phyloP scores from a whole-genome alignment of 2,797 vertebrate genomes.

The Lophius americanus region DNA sequence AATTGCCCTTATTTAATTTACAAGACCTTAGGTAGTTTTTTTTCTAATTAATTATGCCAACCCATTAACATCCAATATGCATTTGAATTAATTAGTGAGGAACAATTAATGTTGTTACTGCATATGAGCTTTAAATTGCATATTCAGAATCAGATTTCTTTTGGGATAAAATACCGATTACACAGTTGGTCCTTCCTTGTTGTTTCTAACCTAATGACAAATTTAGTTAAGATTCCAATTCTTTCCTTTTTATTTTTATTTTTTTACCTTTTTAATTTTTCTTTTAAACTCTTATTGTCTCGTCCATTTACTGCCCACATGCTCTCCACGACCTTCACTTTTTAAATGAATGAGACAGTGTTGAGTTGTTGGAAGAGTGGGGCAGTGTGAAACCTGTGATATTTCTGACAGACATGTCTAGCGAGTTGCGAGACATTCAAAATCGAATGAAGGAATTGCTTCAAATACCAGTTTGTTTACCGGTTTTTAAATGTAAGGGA shows the following conservation, averaged over 20 bases:
- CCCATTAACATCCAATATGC: constrained; percentile 68
- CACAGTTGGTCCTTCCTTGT: constrained; percentile 32
- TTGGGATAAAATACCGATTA: constrained; percentile 31
- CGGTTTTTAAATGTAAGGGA: constrained; percentile 41
- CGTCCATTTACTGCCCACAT: neutral
- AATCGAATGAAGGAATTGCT: constrained; percentile 26
- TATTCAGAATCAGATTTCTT: constrained; percentile 48
- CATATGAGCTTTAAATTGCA: constrained; percentile 56
- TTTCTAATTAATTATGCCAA: constrained; percentile 71
- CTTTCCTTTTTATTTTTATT: neutral
- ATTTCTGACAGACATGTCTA: constrained; percentile 18
- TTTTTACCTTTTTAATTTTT: neutral
- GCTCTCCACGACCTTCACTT: neutral
- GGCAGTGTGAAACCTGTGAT: neutral
- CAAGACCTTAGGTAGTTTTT: constrained; percentile 72
- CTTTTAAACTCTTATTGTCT: constrained; percentile 3
- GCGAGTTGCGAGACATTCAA: constrained; percentile 2
- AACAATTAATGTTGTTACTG: constrained; percentile 58
- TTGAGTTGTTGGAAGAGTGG: neutral
- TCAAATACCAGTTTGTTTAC: constrained; percentile 58
- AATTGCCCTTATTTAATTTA: constrained; percentile 76
- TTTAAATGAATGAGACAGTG: neutral
- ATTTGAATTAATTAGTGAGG: constrained; percentile 67
- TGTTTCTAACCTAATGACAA: constrained; percentile 29
- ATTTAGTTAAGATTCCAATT: neutral